Evolutionary conservation across 2,113 vertebrate species (phyloP).

Genomic region (Saguinus midas): DNA sequence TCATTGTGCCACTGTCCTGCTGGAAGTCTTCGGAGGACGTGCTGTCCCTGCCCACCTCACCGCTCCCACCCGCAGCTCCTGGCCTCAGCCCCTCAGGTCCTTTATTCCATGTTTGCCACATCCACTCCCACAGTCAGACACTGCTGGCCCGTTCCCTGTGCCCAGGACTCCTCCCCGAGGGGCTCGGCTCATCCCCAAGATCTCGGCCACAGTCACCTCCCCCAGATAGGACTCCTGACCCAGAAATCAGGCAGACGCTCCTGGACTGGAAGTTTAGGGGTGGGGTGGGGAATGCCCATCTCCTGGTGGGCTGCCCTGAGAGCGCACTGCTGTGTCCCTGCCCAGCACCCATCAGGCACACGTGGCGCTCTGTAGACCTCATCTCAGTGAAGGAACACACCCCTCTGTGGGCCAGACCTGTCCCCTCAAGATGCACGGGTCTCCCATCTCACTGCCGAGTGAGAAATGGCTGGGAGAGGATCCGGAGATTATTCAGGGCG

Average conservation of each 20-base stretch:
- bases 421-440: fast-evolving
- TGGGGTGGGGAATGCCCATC: background rate
- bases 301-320: background rate
- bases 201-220: background rate
- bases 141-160: fast-evolving
- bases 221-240: background rate
- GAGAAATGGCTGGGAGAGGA: no score
- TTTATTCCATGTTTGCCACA: fast-evolving
- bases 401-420: fast-evolving
- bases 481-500: fast-evolving
- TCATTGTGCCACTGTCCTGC: fast-evolving
- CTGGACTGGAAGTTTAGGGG: background rate
- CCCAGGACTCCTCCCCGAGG: fast-evolving
- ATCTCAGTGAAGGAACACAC: no score
- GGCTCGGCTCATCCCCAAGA: background rate
- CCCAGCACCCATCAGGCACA: fast-evolving
- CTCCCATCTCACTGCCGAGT: fast-evolving
- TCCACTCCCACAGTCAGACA: fast-evolving
- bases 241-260: fast-evolving
- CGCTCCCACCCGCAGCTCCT: background rate
- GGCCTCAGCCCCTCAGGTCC: no score
- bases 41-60: background rate
- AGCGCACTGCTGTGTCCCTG: background rate
- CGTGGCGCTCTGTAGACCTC: background rate
- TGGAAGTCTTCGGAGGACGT: background rate